A percentile compares a stretch with the other conserved stretches of the same genome.
Conservation (phyloP, 1,140 invertebrate genomes). For the Drosophila micromelanica region DNA sequence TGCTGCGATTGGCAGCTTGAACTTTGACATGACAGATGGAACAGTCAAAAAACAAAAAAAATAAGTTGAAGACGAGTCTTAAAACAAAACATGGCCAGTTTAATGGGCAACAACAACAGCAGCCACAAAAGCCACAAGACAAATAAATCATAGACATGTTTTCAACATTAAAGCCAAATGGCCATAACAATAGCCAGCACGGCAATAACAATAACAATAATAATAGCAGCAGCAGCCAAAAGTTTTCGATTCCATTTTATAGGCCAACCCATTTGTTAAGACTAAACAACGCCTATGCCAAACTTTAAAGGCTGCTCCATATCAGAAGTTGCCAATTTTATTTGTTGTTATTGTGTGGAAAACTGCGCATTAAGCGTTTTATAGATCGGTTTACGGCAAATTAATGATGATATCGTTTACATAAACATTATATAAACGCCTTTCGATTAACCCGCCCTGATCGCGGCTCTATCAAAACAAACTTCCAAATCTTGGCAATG, state of each 20-base stretch:
- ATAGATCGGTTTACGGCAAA: background rate
- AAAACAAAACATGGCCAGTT: background rate
- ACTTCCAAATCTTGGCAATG: background rate
- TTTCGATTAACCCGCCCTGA: background rate
- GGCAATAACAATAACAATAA: constrained; percentile 18
- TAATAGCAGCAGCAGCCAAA: constrained; percentile 3
- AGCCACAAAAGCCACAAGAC: constrained; percentile 20
- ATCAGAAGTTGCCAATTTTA: background rate
- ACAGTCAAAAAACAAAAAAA: background rate
- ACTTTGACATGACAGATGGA: constrained; percentile 67
- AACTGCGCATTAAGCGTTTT: background rate
- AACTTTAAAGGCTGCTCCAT: constrained; percentile 17
- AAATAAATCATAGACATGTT: constrained; percentile 55
- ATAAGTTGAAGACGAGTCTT: background rate
- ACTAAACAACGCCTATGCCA: constrained; percentile 4
- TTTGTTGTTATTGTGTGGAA: too few relatives aligned
- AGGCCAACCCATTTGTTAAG: constrained; percentile 23
- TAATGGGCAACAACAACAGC: constrained; percentile 9
- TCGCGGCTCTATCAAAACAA: constrained; percentile 1
- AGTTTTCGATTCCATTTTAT: constrained; percentile 33
- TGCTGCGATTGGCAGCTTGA: constrained; percentile 38
- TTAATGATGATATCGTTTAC: background rate
- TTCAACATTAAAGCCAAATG: constrained; percentile 33
- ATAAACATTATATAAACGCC: background rate
- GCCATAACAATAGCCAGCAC: constrained; percentile 18